Conservation (phyloP, 2,113 vertebrate species). For the Equus quagga region DNA sequence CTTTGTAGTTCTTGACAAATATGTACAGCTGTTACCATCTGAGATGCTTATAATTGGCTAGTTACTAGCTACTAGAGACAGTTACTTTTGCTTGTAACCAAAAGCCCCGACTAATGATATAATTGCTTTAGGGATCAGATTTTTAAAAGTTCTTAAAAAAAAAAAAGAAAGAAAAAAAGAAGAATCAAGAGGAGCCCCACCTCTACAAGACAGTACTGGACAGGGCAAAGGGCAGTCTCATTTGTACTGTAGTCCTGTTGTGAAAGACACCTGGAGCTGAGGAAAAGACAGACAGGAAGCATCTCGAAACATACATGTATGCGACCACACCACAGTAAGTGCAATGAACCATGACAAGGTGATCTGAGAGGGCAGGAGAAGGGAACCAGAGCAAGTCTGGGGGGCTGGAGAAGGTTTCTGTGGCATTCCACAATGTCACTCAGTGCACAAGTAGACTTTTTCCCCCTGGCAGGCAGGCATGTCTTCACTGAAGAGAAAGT, state of each 20-base stretch:
- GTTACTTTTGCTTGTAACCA: background rate
- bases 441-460: background rate
- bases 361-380: background rate
- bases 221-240: background rate
- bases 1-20: background rate
- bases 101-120: background rate
- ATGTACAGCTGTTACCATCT: background rate
- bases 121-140: background rate
- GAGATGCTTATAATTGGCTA: background rate
- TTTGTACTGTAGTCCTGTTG: background rate
- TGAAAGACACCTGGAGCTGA: background rate
- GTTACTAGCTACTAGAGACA: background rate
- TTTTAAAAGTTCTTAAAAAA: background rate
- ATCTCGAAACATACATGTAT: rapidly evolving
- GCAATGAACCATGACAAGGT: background rate
- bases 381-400: background rate
- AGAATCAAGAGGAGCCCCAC: background rate
- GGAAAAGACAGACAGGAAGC: background rate
- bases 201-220: background rate
- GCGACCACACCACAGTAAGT: background rate
- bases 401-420: background rate
- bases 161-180: background rate
- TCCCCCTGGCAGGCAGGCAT: background rate
- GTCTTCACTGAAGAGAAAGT: background rate
- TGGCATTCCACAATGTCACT: background rate